Evolutionary conservation across 2,888 invertebrate genomes (phyloP), one percentile per base, ranked within the genome.

Genomic region (Tridacna crocea): DNA sequence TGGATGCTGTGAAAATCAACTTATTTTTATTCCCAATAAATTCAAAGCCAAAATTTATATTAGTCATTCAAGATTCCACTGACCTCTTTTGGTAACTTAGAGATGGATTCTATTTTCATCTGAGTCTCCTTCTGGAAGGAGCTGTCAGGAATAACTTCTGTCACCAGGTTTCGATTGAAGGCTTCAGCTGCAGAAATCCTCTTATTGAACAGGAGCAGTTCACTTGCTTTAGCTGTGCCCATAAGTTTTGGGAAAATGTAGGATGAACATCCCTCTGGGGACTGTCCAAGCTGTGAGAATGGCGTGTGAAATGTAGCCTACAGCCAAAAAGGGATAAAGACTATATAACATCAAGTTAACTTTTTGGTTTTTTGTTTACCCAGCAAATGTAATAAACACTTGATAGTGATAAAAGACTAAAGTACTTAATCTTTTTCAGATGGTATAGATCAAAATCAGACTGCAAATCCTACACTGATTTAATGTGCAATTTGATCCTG

Each of bases 271-370:
- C 97, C 98, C 95, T 99, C 99, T 22, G 98, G 97, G 55, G 97
- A 96, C 88, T 99, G 95, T 1, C 98, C 98, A 78, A 99, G 94
- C 88, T 96, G 96, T 24, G 97, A 96, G 94, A 99, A 99, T 12
- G 99, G 99, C 19, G 98, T 97, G 80, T 96, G 95, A 94, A 99
- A 98, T 83, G 97, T 97, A 0, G 98, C 97, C 97, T 98, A 89
- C 36, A 82, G 78, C 36, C 36, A 36, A 36, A 36, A 36, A 65
- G n/a, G 47, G 27, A 11, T 27, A 15, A 36, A 36, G 8, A 36
- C 36, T 36, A 4, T 36, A 8, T 36, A 8, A 36, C 3, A 36
- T 4, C 2, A 36, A 8, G 36, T 4, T 2, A 36, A 36, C 2
- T 4, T 36, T 2, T 8, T 36, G 36, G 36, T 36, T 36, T 4